A percentile compares a stretch with the other conserved stretches of the same genome.
phyloP scores from a whole-genome alignment of 1,140 invertebrate species.

The Hyles vespertilio region DNA sequence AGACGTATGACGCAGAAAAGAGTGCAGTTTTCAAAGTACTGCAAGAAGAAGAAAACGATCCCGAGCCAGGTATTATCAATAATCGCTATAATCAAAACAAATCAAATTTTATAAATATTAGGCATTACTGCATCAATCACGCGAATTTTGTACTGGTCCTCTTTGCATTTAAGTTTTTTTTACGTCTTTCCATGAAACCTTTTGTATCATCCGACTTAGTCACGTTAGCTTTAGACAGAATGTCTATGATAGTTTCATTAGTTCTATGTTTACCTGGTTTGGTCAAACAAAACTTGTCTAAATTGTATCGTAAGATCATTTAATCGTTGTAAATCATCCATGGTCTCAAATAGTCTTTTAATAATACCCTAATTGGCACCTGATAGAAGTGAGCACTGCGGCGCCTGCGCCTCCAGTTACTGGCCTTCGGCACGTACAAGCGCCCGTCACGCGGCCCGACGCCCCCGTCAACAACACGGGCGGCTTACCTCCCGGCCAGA shows the following conservation, averaged over 20 bases:
- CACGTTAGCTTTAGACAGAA: too few relatives aligned
- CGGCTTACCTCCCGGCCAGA: conserved; percentile 88
- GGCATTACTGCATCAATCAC: not conserved
- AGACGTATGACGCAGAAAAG: conserved; percentile 88
- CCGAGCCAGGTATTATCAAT: conserved; percentile 81
- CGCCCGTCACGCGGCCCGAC: conserved; percentile 84
- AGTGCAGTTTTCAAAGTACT: conserved; percentile 96
- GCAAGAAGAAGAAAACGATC: conserved; percentile 91
- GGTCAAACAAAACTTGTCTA: too few relatives aligned
- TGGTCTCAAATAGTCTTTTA: too few relatives aligned
- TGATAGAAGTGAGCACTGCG: conserved; percentile 43
- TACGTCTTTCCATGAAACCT: too few relatives aligned
- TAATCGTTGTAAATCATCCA: too few relatives aligned
- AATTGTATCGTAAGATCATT: too few relatives aligned
- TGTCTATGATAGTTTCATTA: too few relatives aligned
- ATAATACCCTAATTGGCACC: conserved; percentile 33
- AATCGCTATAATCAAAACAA: not conserved
- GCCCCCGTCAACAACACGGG: conserved; percentile 79
- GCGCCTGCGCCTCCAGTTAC: conserved; percentile 46
- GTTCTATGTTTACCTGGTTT: too few relatives aligned
- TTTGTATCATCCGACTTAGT: too few relatives aligned
- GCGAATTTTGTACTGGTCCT: not conserved
- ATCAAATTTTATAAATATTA: not conserved
- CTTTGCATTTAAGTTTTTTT: too few relatives aligned
- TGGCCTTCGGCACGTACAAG: conserved; percentile 80